Evolutionary conservation across 2,888 invertebrate genomes (phyloP), one percentile per base, ranked within the genome.

Genomic region (Protodeltote pygarga): DNA sequence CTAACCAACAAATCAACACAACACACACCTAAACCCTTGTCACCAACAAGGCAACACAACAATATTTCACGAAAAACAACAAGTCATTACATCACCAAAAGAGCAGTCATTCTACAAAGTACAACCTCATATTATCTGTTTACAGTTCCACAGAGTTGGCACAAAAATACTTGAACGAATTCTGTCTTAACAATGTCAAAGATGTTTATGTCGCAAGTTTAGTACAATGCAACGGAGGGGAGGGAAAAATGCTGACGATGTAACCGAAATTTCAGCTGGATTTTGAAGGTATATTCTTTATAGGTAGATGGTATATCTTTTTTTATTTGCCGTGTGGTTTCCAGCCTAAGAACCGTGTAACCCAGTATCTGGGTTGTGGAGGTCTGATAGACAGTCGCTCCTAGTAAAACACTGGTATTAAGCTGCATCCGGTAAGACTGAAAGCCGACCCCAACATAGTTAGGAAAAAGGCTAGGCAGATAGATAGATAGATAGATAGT

Each of bases 111-210:
- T 17, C 8, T 9, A 45, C 24, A 46, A 23, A 37, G 9, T n/a
- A 40, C n/a, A 16, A 11, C 25, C 28, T 16, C 32, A 37, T 46
- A 51, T n/a, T n/a, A n/a, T 65, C 37, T 62, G 42, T 55, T 50
- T 35, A 52, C 52, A 28, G 40, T 63, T 29, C 47, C 41, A 47
- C 46, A 53, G 64, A 68, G 38, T 65, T 29, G 44, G 55, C 67
- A 64, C 48, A 64, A 70, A 67, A 48, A 70, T 57, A 61, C 53
- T 55, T 42, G 33, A 48, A 21, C 31, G 29, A 28, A 55, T 41
- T 38, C 49, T 51, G 47, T 48, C 47, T 61, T 50, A 53, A 70
- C 67, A 64, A 58, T 70, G 67, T 67, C 65, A 61, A 67, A 55
- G 42, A 39, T 53, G 55, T 64, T 44, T 57, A 69, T 69, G 55